Base-by-base conservation (phyloP, 2,113 vertebrate genomes). In the Daphoenositta chrysoptera region DNA sequence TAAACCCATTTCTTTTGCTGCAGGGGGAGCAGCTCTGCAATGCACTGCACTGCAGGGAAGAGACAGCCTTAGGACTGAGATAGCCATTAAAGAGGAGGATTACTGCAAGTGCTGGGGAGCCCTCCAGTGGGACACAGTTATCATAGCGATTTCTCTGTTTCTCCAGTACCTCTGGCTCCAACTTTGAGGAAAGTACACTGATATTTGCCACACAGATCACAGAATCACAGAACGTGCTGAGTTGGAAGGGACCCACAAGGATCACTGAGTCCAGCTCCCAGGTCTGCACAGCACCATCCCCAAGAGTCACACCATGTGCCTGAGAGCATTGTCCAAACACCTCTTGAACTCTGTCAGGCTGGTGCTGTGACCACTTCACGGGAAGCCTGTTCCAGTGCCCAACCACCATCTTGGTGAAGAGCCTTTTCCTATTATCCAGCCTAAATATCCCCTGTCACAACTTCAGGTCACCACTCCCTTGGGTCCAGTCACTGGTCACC, bases 81-180 rank as follows among this genome's bases (percentile, higher is more conserved):
- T 1, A 60, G 47, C 37, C 47, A 7, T 61, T 61, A 11, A 40
- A 83, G 71, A 54, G 42, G 28, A 87, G 58, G 56, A 71, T 90
- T 61, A 68, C 64, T 80, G 75, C 72, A 68, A 75, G 79, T 83
- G 72, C 64, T 95, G 68, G 95, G 64, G 95, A 95, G 96, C 96
- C 94, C 93, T 95, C 95, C 93, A 95, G 96, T 94, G 93, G 95
- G 71, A 70, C 56, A 78, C 28, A 63, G 85, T 31, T 68, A 50
- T 73, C 60, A 95, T 7, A 83, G 87, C 94, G 3, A 48, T 70
- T 90, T 77, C 61, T 68, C 60, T 6, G 31, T 50, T 93, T 69
- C 39, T 77, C 17, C 35, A 15, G 35, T 3, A 39, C 75, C 51
- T 76, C 70, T 35, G 65, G 48, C 40, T 91, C 47, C 71, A 45